Conservation (phyloP, 2,888 invertebrate species). For the Archips xylosteana region DNA sequence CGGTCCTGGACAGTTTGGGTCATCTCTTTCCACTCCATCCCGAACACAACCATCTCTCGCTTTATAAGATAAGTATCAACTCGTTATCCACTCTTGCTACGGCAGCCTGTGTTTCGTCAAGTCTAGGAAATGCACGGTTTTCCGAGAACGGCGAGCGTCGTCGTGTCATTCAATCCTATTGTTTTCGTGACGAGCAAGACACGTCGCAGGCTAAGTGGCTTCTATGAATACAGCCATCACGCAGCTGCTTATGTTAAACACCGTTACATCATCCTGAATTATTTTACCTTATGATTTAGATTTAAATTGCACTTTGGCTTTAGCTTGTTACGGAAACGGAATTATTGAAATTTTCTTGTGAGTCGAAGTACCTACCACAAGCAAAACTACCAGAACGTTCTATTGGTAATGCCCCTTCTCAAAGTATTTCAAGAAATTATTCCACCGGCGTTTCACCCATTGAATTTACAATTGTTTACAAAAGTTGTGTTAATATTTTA, state of each 20-base stretch:
- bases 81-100: too few relatives aligned
- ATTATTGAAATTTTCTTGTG: neutral
- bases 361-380: neutral
- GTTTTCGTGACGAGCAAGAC: conserved; percentile 26
- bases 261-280: conserved; percentile 17
- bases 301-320: neutral
- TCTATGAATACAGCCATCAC: conserved; percentile 32
- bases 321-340: neutral
- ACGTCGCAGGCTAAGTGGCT: conserved; percentile 22
- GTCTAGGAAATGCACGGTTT: conserved; percentile 30
- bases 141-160: conserved; percentile 16
- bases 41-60: too few relatives aligned
- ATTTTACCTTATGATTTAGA: neutral
- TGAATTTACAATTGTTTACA: too few relatives aligned
- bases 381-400: neutral
- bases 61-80: too few relatives aligned
- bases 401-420: neutral
- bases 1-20: too few relatives aligned
- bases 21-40: too few relatives aligned
- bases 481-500: too few relatives aligned
- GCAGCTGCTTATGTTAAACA: conserved; percentile 12
- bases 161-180: conserved; percentile 27
- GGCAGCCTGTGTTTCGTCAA: conserved; percentile 18
- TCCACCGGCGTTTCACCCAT: too few relatives aligned
- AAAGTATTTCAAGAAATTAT: too few relatives aligned